Percentiles rank a stretch among this genome's conserved stretches.
Conservation (phyloP, 2,113 vertebrate genomes). For the Cyanoderma ruficeps region DNA sequence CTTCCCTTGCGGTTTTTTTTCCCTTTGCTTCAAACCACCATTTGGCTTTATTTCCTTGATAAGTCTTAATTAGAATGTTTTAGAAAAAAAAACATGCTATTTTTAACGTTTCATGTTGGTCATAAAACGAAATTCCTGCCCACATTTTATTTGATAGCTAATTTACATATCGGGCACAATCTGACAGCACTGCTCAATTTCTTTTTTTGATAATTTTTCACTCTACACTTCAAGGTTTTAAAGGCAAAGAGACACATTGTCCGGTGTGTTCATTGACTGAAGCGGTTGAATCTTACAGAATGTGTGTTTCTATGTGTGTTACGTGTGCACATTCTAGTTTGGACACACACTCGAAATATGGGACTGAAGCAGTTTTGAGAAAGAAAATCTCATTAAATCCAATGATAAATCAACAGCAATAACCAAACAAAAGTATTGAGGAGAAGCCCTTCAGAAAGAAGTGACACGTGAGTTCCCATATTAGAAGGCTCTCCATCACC, state of each 20-base stretch:
- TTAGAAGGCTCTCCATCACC: neutral
- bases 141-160: neutral
- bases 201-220: neutral
- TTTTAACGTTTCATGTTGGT: neutral
- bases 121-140: neutral
- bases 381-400: neutral
- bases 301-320: neutral
- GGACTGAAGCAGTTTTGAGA: neutral
- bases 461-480: neutral
- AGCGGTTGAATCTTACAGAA: neutral
- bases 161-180: neutral
- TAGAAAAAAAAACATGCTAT: neutral
- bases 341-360: neutral
- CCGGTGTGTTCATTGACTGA: neutral
- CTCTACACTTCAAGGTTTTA: neutral
- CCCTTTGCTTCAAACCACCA: neutral
- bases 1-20: neutral
- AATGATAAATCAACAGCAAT: neutral
- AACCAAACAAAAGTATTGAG: neutral
- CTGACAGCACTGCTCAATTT: neutral
- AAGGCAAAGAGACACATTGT: neutral
- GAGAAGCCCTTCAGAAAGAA: neutral
- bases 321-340: rapidly evolving
- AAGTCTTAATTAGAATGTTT: neutral
- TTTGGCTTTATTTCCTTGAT: neutral